Percentiles rank a stretch among this genome's conserved stretches.
Conservation (phyloP, 2,113 vertebrate species). For the Campylomormyrus tamandua region DNA sequence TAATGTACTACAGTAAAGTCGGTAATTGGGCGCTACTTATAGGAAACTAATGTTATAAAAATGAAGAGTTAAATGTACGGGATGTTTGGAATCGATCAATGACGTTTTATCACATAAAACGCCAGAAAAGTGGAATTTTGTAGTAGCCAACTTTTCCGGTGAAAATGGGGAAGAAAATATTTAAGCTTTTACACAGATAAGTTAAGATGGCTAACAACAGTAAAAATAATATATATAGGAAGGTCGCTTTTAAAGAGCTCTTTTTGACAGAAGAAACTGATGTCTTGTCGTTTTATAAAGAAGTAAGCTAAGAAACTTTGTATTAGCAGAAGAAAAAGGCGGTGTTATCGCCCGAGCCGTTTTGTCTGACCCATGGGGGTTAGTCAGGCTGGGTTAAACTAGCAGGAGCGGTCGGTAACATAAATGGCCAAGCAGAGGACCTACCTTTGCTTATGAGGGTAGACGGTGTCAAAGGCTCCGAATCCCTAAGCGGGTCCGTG, state of each 20-base stretch:
- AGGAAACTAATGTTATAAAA: background rate
- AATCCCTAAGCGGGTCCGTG: background rate
- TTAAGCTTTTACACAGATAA: background rate
- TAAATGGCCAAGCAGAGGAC: background rate
- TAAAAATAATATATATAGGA: background rate
- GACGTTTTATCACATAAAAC: background rate
- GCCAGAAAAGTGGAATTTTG: background rate
- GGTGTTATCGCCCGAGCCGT: background rate
- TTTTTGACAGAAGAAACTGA: background rate
- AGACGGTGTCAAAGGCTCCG: background rate
- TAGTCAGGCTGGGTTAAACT: background rate
- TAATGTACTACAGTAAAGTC: background rate
- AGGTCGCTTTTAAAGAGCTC: background rate
- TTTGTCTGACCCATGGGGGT: background rate
- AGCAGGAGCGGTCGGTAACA: background rate
- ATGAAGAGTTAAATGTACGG: background rate
- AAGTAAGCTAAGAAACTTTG: background rate
- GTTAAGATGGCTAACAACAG: background rate
- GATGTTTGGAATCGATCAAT: background rate
- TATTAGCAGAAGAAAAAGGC: background rate
- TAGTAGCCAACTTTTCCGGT: background rate
- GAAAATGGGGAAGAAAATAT: background rate
- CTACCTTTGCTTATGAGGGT: background rate
- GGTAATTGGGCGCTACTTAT: background rate
- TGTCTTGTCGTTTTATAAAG: background rate